Evolutionary conservation across 2,113 vertebrate genomes (phyloP), one percentile per base, ranked within the genome.

Genomic region (Pseudorhombus dupliciocellatus): DNA sequence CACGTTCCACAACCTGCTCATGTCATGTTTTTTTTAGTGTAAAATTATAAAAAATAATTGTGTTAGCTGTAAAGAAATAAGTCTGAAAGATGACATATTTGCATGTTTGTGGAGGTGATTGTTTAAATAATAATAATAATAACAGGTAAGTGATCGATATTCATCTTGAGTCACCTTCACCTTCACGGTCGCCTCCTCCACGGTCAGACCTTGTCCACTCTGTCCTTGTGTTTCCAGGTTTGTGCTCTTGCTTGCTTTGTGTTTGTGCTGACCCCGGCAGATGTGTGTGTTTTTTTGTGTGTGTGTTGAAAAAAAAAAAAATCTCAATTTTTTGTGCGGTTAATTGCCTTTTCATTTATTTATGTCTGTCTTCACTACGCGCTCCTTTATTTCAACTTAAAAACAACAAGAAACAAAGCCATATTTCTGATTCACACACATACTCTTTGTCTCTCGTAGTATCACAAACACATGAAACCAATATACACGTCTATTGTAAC

Each of bases 61-160:
- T n/a, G n/a, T n/a, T n/a, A n/a, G n/a, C n/a, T n/a, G n/a, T n/a
- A n/a, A n/a, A n/a, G n/a, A n/a, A n/a, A n/a, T n/a, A n/a, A n/a
- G n/a, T n/a, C n/a, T n/a, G n/a, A n/a, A n/a, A n/a, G n/a, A n/a
- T n/a, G n/a, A n/a, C n/a, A n/a, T n/a, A n/a, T n/a, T n/a, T n/a
- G n/a, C n/a, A n/a, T n/a, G n/a, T n/a, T n/a, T n/a, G n/a, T 37
- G 42, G 18, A 67, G n/a, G 54, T 76, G 15, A 42, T 20, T 16
- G 18, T 46, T 24, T 4, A 14, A 25, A 52, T 12, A 52, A 25
- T 50, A 54, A 50, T 31, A 26, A 52, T 58, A 61, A 37, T 7
- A 4, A 44, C 6, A 80, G 85, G 84, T 88, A 84, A 86, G 88
- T 88, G 34, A 50, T 76, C 22, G 5, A 54, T 31, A 11, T 77